Evolutionary conservation across 2,797 vertebrate genomes (phyloP).

Genomic region (Sciaenops ocellatus): DNA sequence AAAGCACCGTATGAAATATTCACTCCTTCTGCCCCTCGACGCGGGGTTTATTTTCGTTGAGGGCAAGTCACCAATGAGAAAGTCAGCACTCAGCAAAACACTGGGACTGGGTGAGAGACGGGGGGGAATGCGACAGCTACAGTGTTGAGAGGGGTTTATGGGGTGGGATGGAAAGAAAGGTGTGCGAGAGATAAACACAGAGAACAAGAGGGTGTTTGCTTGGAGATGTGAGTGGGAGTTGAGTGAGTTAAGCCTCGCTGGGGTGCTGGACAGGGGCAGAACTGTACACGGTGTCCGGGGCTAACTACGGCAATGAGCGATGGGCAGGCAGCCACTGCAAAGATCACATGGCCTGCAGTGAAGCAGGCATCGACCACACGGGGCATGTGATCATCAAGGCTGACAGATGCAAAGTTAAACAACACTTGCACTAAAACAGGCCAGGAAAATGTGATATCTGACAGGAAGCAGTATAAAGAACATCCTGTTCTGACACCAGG

Average conservation of each 20-base stretch:
- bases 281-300: slow-evolving; percentile 35
- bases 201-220: slow-evolving; percentile 32
- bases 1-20: slow-evolving; percentile 81
- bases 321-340: slow-evolving; percentile 65
- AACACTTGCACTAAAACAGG: slow-evolving; percentile 20
- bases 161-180: slow-evolving; percentile 41
- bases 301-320: slow-evolving; percentile 57
- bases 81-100: slow-evolving; percentile 71
- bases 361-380: slow-evolving; percentile 53
- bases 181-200: slow-evolving; percentile 39
- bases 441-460: slow-evolving; percentile 26
- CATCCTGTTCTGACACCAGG: slow-evolving; percentile 11
- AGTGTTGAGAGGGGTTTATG: slow-evolving; percentile 23
- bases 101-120: slow-evolving; percentile 23
- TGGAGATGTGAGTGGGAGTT: slow-evolving; percentile 18
- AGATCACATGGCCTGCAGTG: slow-evolving; percentile 67
- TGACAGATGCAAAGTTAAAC: slow-evolving; percentile 61
- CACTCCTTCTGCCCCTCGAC: slow-evolving; percentile 77
- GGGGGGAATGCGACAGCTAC: slow-evolving; percentile 51
- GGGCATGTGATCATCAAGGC: slow-evolving; percentile 58
- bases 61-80: slow-evolving; percentile 63
- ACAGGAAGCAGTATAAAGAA: slow-evolving; percentile 46
- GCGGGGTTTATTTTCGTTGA: slow-evolving; percentile 75
- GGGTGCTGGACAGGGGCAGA: slow-evolving; percentile 18
- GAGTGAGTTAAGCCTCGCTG: slow-evolving; percentile 1